These are phyloP conservation scores for Scrobipalpa atriplicella DNA, from an alignment of 2,888 invertebrate species.

Conservation along the genomic window DNA sequence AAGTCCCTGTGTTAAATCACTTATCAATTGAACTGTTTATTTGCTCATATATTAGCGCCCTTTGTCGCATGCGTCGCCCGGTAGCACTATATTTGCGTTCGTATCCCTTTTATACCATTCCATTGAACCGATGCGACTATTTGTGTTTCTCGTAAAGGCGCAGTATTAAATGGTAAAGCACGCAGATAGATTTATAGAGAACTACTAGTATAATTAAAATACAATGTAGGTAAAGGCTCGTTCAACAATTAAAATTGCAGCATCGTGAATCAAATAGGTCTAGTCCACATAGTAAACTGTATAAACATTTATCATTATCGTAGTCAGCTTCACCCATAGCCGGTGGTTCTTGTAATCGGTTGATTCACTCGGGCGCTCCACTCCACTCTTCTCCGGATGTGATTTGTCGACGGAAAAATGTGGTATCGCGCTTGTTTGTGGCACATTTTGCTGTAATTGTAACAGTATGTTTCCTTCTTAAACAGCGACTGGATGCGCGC, in stretches of 20 bases:
- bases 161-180: constrained; percentile 46
- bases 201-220: constrained; percentile 5
- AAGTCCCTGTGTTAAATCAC: constrained; percentile 26
- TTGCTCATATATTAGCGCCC: constrained; percentile 26
- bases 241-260: constrained; percentile 32
- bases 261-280: constrained; percentile 29
- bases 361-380: constrained; percentile 68
- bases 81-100: constrained; percentile 41
- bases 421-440: constrained; percentile 71
- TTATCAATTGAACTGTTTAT: neutral
- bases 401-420: constrained; percentile 80
- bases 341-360: constrained; percentile 61
- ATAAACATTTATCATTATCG: constrained; percentile 52
- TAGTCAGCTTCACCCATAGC: constrained; percentile 54
- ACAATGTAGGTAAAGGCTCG: neutral
- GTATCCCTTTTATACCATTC: constrained; percentile 41
- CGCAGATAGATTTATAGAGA: constrained; percentile 33
- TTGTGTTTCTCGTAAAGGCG: constrained; percentile 45
- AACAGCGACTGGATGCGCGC: constrained; percentile 49
- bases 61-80: constrained; percentile 36
- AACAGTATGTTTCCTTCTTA: constrained; percentile 74
- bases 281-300: constrained; percentile 25
- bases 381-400: constrained; percentile 74
- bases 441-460: constrained; percentile 64
- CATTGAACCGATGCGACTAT: constrained; percentile 51